Percentiles rank a stretch among this genome's conserved stretches.
Conservation (phyloP, 2,113 vertebrate species). For the Pontoporia blainvillei region DNA sequence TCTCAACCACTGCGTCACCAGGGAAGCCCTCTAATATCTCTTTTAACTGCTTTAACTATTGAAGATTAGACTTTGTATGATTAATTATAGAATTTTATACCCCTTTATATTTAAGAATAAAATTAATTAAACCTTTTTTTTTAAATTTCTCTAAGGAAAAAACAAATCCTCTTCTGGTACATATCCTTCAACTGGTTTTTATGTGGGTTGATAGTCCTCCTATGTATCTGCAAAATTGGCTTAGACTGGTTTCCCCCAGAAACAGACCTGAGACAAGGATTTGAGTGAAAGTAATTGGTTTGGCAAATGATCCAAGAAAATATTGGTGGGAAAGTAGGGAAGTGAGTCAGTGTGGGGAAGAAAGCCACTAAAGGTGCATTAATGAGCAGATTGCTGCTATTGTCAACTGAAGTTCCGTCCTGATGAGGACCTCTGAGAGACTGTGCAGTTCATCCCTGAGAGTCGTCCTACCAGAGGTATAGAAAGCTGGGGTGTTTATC, state of each 20-base stretch:
- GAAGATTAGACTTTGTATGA: neutral
- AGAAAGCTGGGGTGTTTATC: neutral
- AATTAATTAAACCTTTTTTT: neutral
- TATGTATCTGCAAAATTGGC: neutral
- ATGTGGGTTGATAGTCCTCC: neutral
- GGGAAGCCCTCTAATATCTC: too few species aligned
- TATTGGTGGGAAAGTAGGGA: neutral
- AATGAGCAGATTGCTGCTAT: neutral
- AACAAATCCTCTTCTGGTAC: neutral
- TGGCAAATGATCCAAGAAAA: constrained; percentile 8
- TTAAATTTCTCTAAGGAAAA: neutral
- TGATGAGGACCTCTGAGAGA: neutral
- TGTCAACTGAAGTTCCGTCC: neutral
- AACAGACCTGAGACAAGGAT: neutral
- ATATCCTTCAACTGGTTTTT: neutral
- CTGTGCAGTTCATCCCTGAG: neutral
- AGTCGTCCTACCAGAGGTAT: neutral
- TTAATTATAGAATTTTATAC: neutral
- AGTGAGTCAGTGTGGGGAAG: neutral
- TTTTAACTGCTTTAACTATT: neutral
- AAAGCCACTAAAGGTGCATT: neutral
- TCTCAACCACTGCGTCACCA: too few species aligned
- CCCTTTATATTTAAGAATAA: neutral
- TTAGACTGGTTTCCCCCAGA: neutral
- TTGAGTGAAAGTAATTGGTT: neutral